Base-by-base conservation (phyloP, 2,797 vertebrate genomes). In the Craterocephalus amniculus region DNA sequence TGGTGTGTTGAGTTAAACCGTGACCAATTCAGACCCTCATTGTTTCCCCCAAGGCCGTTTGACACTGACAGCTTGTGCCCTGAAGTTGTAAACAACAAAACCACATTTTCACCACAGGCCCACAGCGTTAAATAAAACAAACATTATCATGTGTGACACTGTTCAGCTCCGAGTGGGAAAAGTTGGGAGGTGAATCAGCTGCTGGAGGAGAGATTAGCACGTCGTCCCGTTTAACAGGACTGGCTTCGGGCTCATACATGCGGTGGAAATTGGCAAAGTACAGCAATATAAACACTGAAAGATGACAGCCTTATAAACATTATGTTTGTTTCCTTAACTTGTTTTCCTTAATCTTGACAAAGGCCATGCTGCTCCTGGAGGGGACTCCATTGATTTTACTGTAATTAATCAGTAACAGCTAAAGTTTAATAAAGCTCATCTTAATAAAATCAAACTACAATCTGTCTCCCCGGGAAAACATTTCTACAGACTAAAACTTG, bases 1-100 rank as follows among this genome's bases (percentile, higher is more conserved):
- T 1, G 0, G 49, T 4, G 7, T 40, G 55, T 63, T 74, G 62
- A 74, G 11, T 65, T n/a, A 68, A 77, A 40, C 67, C 57, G 12
- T 11, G 65, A 58, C 64, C 72, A 48, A 56, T 74, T 75, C 60
- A 71, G 57, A 29, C 36, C 60, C 36, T 56, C 66, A 55, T 78
- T 64, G 68, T 63, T 71, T 66, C 13, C 54, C 40, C 43, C 63
- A 38, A 27, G 40, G 59, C 74, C 0, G 1, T 27, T 52, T 1
- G 6, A 36, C 54, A 9, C 65, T 60, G 81, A 83, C 86, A 67
- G 72, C 45, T 34, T 0, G 51, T 2, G 38, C 51, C 38, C 58
- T n/a, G 1, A 38, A 45, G 68, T 36, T 63, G 72, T 67, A 79
- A 88, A 83, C 59, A 72, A 16, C 54, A 45, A 58, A 80, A 72